A percentile compares a stretch with the other conserved stretches of the same genome.
Evolutionary conservation across 2,797 vertebrate species (phyloP).

Genomic region (Hippopotamyrus pictus): DNA sequence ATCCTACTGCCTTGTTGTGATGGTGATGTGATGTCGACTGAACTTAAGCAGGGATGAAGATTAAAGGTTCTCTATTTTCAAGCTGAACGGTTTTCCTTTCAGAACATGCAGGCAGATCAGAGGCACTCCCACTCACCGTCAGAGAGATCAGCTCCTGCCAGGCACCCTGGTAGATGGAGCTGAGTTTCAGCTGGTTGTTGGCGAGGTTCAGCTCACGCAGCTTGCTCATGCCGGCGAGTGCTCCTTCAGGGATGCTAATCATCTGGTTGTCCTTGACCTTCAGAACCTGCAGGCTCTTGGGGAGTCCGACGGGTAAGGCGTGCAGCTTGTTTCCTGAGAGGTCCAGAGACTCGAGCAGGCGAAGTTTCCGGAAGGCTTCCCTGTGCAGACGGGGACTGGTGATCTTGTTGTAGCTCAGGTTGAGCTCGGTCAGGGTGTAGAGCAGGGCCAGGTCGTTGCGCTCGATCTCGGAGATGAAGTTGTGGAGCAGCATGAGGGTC

Average conservation of each 20-base stretch:
- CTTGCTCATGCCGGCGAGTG: conserved; percentile 78
- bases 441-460: conserved; percentile 83
- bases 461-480: conserved; percentile 78
- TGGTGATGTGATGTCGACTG: neutral
- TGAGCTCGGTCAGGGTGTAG: conserved; percentile 87
- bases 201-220: conserved; percentile 80
- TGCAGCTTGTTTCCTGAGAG: conserved; percentile 83
- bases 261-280: conserved; percentile 85
- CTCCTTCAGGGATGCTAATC: conserved; percentile 67
- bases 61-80: neutral
- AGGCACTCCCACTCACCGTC: conserved; percentile 59
- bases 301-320: conserved; percentile 73
- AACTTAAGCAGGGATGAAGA: neutral
- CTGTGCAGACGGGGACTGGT: conserved; percentile 74
- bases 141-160: conserved; percentile 83
- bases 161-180: conserved; percentile 78
- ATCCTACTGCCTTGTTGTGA: neutral
- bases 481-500: conserved; percentile 92
- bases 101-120: neutral
- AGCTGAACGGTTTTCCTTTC: neutral
- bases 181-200: conserved; percentile 79
- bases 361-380: conserved; percentile 88
- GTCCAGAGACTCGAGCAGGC: conserved; percentile 77
- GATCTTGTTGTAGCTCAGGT: conserved; percentile 94
- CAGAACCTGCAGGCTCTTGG: conserved; percentile 78